A percentile compares a stretch with the other conserved stretches of the same genome.
These are phyloP conservation scores for Rhineura floridana DNA, from an alignment of 2,113 vertebrate species.

Conservation along the genomic window DNA sequence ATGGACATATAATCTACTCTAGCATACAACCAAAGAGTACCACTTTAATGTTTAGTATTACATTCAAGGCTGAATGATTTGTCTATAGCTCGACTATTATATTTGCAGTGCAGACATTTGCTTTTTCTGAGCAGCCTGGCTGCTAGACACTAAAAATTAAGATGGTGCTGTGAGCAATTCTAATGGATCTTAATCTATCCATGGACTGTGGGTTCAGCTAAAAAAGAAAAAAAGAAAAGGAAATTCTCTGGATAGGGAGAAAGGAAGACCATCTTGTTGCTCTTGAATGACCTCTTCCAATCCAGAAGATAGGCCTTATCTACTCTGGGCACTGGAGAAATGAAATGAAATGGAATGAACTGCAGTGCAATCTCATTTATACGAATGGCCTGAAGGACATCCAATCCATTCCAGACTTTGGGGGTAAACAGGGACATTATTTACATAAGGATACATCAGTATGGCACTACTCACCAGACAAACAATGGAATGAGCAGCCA, in stretches of 20 bases:
- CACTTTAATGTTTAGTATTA: conserved; percentile 44
- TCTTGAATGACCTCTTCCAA: conserved; percentile 38
- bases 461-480: not conserved
- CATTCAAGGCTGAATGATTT: conserved; percentile 29
- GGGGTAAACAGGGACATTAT: conserved; percentile 24
- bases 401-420: conserved; percentile 27
- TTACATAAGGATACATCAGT: conserved; percentile 28
- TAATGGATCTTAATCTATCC: conserved; percentile 40
- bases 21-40: conserved; percentile 36
- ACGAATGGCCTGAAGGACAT: conserved; percentile 22
- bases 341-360: conserved; percentile 40
- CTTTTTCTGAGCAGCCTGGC: conserved; percentile 37
- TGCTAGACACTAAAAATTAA: conserved; percentile 44
- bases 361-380: conserved; percentile 51
- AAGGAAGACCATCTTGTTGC: conserved; percentile 40
- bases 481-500: not conserved
- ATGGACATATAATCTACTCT: conserved; percentile 43
- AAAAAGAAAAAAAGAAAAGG: not conserved
- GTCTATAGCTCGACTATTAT: conserved; percentile 22
- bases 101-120: conserved; percentile 29
- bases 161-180: conserved; percentile 33
- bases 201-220: conserved; percentile 34
- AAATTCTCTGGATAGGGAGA: conserved; percentile 22
- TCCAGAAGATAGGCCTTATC: conserved; percentile 32
- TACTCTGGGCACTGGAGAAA: conserved; percentile 38